phyloP scores from a whole-genome alignment of 2,797 vertebrate species.

The Acridotheres tristis region DNA sequence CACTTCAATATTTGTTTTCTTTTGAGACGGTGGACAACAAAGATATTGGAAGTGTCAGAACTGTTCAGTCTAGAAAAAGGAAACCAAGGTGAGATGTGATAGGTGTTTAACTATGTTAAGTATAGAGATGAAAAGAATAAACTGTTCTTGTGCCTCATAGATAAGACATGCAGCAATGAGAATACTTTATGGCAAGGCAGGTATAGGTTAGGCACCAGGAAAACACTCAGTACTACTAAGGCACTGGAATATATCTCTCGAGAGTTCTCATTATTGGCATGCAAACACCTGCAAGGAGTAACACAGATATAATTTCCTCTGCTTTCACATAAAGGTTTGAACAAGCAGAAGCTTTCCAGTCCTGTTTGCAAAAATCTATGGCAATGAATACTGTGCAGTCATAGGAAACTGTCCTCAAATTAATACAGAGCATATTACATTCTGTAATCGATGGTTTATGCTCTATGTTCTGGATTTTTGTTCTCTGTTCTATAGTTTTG shows the following conservation, averaged over 20 bases:
- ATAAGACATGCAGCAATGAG: not conserved
- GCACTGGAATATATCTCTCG: not conserved
- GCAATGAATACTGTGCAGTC: not conserved
- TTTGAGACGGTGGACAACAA: slow-evolving; percentile 1
- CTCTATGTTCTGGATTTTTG: not conserved
- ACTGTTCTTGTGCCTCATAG: not conserved
- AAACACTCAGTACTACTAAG: not conserved
- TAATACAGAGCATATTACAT: not conserved
- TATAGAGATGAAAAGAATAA: not conserved
- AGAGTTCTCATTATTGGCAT: not conserved
- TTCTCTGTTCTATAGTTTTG: not conserved
- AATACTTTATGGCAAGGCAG: not conserved
- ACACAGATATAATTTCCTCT: not conserved
- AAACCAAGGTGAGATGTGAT: not conserved
- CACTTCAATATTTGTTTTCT: not conserved
- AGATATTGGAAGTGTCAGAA: not conserved
- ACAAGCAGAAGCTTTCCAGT: not conserved
- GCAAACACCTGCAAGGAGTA: not conserved
- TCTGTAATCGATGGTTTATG: not conserved
- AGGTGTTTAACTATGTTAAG: not conserved
- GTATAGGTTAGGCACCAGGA: not conserved
- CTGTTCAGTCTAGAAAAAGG: not conserved
- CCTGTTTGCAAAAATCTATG: not conserved
- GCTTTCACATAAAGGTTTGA: not conserved
- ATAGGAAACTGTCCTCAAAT: not conserved